Evolutionary conservation across 1,140 invertebrate genomes (phyloP).

Genomic region (Gerris buenoi): DNA sequence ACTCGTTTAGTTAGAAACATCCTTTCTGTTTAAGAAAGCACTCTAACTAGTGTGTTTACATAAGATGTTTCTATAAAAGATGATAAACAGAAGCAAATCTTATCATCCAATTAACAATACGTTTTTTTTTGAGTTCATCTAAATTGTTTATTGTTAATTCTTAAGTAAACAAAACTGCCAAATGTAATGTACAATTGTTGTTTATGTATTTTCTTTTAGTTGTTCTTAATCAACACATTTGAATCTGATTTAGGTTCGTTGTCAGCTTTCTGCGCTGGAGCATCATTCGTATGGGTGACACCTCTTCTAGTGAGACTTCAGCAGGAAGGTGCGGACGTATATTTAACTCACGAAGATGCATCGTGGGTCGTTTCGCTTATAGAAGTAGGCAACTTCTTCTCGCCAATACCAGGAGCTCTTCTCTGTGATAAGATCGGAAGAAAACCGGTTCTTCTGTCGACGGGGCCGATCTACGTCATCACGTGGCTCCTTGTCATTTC

Average conservation of each 20-base stretch:
- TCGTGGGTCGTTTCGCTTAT: slow-evolving; percentile 42
- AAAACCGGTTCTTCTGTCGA: slow-evolving; percentile 46
- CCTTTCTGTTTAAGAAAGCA: no score
- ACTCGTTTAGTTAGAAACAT: no score
- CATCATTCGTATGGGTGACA: slow-evolving; percentile 37
- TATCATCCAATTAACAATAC: no score
- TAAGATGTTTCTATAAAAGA: no score
- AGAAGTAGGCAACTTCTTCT: slow-evolving; percentile 2
- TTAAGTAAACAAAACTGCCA: no score
- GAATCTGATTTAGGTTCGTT: slow-evolving; percentile 26
- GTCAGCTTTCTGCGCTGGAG: slow-evolving; percentile 27
- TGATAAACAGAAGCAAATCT: no score
- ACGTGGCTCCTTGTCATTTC: slow-evolving; percentile 59
- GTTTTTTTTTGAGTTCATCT: no score
- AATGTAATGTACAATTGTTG: no score
- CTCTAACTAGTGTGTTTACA: no score
- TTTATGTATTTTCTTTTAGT: no score
- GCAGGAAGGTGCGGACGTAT: slow-evolving; percentile 31
- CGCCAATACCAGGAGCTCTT: slow-evolving; percentile 32
- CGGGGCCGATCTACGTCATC: slow-evolving; percentile 50
- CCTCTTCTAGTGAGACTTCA: slow-evolving; percentile 38
- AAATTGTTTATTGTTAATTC: no score
- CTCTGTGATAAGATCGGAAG: slow-evolving; percentile 59
- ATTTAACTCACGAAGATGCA: slow-evolving; percentile 38
- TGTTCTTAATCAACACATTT: background rate